These are phyloP conservation scores for Lepus europaeus DNA, from an alignment of 2,113 vertebrate species.

Conservation along the genomic window DNA sequence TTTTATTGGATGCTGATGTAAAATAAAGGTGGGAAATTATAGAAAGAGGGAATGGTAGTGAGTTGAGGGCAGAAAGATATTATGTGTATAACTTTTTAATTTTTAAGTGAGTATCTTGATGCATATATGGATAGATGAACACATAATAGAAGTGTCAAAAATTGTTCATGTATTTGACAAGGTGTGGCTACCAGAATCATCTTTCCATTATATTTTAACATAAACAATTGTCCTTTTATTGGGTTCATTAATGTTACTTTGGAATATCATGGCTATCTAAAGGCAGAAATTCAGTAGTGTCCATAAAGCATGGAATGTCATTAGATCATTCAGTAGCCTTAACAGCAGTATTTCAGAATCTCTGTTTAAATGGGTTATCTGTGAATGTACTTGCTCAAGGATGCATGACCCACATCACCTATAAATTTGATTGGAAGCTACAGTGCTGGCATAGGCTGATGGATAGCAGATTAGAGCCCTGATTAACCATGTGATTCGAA, in stretches of 20 bases:
- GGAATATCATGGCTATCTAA: constrained; percentile 76
- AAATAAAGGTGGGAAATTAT: constrained; percentile 14
- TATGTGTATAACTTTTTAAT: background rate
- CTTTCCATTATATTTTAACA: constrained; percentile 83
- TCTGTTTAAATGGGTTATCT: constrained; percentile 85
- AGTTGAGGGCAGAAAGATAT: constrained; percentile 34
- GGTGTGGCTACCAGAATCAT: constrained; percentile 77
- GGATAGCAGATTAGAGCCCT: constrained; percentile 91
- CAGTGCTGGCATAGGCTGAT: constrained; percentile 88
- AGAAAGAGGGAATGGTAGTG: background rate
- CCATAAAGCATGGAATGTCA: constrained; percentile 84
- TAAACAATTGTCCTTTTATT: constrained; percentile 85
- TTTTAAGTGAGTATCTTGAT: constrained; percentile 72
- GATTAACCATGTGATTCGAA: constrained; percentile 90
- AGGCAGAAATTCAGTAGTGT: constrained; percentile 85
- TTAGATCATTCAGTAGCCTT: constrained; percentile 82
- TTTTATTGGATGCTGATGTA: background rate
- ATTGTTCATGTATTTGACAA: constrained; percentile 85
- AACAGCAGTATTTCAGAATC: constrained; percentile 85
- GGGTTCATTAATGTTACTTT: constrained; percentile 84
- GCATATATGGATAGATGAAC: constrained; percentile 69
- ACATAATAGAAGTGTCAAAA: constrained; percentile 74
- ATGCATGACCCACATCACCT: constrained; percentile 91
- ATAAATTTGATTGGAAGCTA: constrained; percentile 91
- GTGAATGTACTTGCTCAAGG: constrained; percentile 88